Conservation (phyloP, 2,797 vertebrate genomes). For the Eulemur rubriventer region DNA sequence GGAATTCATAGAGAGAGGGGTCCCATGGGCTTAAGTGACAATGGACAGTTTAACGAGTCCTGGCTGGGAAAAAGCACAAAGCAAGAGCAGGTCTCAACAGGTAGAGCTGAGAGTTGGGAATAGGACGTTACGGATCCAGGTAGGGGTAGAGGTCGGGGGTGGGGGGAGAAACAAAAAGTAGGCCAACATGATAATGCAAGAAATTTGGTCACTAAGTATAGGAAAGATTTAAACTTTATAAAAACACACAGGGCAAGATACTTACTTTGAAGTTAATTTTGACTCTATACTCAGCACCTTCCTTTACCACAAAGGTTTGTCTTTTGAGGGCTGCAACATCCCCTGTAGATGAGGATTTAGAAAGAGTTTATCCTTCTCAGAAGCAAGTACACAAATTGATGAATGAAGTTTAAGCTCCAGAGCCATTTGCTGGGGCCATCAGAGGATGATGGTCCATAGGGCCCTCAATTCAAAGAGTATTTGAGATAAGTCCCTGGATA, state of each 20-base stretch:
- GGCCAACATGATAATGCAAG: not conserved
- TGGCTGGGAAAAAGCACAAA: not conserved
- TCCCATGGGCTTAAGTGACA: not conserved
- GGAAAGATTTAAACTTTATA: not conserved
- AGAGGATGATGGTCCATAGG: not conserved
- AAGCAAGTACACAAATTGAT: not conserved
- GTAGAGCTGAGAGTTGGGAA: not conserved
- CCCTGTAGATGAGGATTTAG: conserved; percentile 76
- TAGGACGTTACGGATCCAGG: not conserved
- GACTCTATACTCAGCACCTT: conserved; percentile 87
- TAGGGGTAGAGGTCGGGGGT: not conserved
- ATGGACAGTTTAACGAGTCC: not conserved
- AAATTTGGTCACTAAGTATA: not conserved
- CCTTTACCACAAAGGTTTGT: conserved; percentile 86
- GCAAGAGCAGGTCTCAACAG: not conserved
- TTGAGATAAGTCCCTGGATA: not conserved
- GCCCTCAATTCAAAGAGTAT: not conserved
- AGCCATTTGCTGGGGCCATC: not conserved
- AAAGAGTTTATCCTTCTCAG: conserved; percentile 13
- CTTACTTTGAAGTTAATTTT: conserved; percentile 90
- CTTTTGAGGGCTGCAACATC: conserved; percentile 88
- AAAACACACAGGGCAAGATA: conserved; percentile 39
- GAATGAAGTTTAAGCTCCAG: not conserved
- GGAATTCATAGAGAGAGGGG: not conserved
- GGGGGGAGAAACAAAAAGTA: not conserved